These are phyloP conservation scores for Probosciger aterrimus DNA, from an alignment of 2,113 vertebrate species.

Conservation along the genomic window DNA sequence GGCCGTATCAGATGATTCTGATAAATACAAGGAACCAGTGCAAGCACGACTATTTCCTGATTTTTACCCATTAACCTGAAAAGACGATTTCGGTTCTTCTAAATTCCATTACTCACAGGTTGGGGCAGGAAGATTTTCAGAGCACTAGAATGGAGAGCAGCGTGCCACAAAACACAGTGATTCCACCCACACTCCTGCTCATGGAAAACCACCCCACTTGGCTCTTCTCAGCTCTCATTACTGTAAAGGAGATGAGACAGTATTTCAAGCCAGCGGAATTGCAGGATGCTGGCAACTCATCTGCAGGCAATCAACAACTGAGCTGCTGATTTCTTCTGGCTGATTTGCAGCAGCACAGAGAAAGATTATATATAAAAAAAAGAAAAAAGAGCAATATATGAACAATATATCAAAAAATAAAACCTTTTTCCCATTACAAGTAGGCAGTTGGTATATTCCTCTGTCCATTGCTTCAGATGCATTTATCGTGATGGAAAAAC, in stretches of 20 bases:
- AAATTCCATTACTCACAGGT: not conserved
- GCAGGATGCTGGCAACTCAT: slow-evolving; percentile 9
- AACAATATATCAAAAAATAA: not conserved
- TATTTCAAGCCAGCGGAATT: slow-evolving; percentile 19
- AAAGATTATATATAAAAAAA: not conserved
- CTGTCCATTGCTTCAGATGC: not conserved
- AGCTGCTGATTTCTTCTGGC: slow-evolving; percentile 5
- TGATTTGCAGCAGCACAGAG: not conserved
- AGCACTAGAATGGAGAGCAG: not conserved
- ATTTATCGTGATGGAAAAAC: not conserved
- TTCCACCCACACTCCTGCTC: not conserved
- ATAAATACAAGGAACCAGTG: not conserved
- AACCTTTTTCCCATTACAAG: not conserved
- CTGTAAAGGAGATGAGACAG: not conserved
- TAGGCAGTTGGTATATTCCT: not conserved
- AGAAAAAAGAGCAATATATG: not conserved
- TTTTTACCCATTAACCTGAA: not conserved
- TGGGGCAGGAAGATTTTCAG: not conserved
- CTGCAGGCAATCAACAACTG: not conserved
- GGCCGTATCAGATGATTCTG: not conserved
- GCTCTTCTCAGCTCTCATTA: not conserved
- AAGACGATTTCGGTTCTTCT: not conserved
- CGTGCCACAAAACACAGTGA: not conserved
- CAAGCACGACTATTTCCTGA: not conserved
- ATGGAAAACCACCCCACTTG: not conserved